Base-by-base conservation (phyloP, 2,888 invertebrate species). In the Hemistola chrysoprasaria region DNA sequence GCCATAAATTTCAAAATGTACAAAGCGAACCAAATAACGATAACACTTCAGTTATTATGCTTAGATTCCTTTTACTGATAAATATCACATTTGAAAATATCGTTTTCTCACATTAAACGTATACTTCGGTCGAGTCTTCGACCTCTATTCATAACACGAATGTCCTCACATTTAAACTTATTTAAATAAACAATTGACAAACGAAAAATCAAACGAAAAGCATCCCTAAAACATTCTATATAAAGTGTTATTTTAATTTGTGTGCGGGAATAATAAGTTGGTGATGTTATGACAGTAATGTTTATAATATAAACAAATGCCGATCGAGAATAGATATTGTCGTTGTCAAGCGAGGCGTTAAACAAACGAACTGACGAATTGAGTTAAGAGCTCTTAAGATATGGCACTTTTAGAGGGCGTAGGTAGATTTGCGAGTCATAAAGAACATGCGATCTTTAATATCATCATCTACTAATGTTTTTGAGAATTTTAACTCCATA, bases 251-350 rank as follows among this genome's bases (percentile, higher is more conserved):
- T 3, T 3, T 0, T 0, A 6, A 10, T 8, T 16, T 36, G n/a
- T 32, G 27, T 2, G n/a, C 0, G 9, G 11, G 21, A 10, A 24
- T 40, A 6, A 35, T 35, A 40, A 47, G 16, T 40, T 59, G 57
- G 63, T 57, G n/a, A 41, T 56, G 51, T 59, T 45, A 61, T 68
- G 65, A 66, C 66, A 65, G 64, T 50, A 61, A 65, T 78, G 82
- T 80, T 81, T 76, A 61, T 69, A 73, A 70, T 75, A 73, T 79
- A 82, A 83, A 83, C 80, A 83, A 78, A 65, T 71, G 72, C 59
- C 61, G 80, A 78, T 83, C 75, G 68, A 72, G 74, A 72, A 78
- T 73, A 76, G 78, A 81, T 76, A 78, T 69, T 83, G 80, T 83
- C 80, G 74, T 80, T 82, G 80, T 83, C 82, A 76, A 76, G 54